Conservation (phyloP, 2,888 invertebrate genomes). For the Iselma pallidipennis region DNA sequence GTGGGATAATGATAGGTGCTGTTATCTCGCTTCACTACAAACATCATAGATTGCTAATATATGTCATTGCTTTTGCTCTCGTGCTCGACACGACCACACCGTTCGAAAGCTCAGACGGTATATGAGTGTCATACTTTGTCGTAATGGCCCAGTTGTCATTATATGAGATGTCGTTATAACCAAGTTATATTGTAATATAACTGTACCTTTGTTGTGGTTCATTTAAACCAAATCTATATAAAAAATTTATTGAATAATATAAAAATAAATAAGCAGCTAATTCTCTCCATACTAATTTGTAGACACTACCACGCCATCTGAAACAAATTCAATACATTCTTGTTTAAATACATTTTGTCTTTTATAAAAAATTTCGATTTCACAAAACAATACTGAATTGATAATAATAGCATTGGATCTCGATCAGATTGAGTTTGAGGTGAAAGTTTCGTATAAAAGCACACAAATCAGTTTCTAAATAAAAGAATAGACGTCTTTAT, state of each 20-base stretch:
- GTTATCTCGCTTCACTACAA: too few relatives aligned
- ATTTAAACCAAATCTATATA: constrained; percentile 83
- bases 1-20: too few relatives aligned
- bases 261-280: constrained; percentile 82
- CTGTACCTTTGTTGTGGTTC: constrained; percentile 80
- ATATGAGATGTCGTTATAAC: too few relatives aligned
- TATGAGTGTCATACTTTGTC: too few relatives aligned
- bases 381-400: background rate
- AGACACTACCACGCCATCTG: constrained; percentile 96
- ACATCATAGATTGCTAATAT: too few relatives aligned
- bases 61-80: too few relatives aligned
- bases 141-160: too few relatives aligned
- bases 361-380: background rate
- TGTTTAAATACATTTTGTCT: too few relatives aligned
- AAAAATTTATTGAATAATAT: constrained; percentile 84
- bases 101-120: too few relatives aligned
- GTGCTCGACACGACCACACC: too few relatives aligned
- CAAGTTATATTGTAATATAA: too few relatives aligned
- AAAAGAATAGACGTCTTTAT: constrained; percentile 10
- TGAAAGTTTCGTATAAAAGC: constrained; percentile 13
- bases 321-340: constrained; percentile 48
- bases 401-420: background rate
- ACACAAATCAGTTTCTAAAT: constrained; percentile 13
- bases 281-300: constrained; percentile 94
- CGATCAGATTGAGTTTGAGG: constrained; percentile 6